Percentiles rank a stretch among this genome's conserved stretches.
Evolutionary conservation across 2,888 invertebrate species (phyloP).

Genomic region (Cosmopolites sordidus): DNA sequence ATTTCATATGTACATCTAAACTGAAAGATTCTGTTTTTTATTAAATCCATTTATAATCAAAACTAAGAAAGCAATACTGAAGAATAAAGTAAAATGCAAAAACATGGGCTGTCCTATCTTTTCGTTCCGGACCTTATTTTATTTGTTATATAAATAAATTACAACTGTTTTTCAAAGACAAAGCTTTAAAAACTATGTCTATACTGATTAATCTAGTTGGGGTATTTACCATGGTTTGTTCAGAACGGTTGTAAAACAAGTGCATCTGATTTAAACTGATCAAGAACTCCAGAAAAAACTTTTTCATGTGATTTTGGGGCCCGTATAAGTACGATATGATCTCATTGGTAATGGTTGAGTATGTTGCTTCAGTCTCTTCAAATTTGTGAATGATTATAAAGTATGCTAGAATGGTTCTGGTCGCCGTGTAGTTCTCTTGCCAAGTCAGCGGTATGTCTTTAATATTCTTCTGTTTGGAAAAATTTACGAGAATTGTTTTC

Average conservation of each 20-base stretch:
- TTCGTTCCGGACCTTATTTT: too few relatives aligned
- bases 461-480: constrained; percentile 26
- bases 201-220: too few relatives aligned
- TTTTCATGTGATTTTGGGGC: constrained; percentile 31
- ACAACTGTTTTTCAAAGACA: too few relatives aligned
- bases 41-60: too few relatives aligned
- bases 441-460: constrained; percentile 24
- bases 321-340: constrained; percentile 34
- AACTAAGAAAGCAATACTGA: too few relatives aligned
- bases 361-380: constrained; percentile 34
- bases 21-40: too few relatives aligned
- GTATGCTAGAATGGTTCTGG: constrained; percentile 32
- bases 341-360: constrained; percentile 32
- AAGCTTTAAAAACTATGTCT: too few relatives aligned
- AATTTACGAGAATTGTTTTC: constrained; percentile 28
- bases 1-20: too few relatives aligned
- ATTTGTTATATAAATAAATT: too few relatives aligned
- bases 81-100: too few relatives aligned
- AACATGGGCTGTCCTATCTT: too few relatives aligned
- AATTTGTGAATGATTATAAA: constrained; percentile 36
- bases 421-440: constrained; percentile 27
- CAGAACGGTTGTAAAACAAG: constrained; percentile 12
- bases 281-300: constrained; percentile 34
- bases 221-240: constrained; percentile 14
- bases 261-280: constrained; percentile 34